These are phyloP conservation scores for Netelia fuscicornis DNA, from an alignment of 2,888 invertebrate genomes.

Conservation along the genomic window DNA sequence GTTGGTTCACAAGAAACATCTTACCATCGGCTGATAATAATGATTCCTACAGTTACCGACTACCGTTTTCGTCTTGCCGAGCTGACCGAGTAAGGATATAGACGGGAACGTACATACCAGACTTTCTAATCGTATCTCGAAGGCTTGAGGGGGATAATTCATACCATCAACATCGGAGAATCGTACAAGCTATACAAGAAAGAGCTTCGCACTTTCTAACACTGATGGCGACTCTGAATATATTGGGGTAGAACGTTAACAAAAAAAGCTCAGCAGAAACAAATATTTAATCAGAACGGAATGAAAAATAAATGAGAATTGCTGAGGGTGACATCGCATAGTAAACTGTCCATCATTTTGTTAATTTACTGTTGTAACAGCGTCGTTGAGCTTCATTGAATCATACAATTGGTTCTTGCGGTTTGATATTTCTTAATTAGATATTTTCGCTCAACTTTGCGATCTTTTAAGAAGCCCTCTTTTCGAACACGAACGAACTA, in stretches of 20 bases:
- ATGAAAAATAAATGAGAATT: too few species aligned
- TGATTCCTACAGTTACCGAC: background rate
- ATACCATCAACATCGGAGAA: background rate
- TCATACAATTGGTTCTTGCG: too few species aligned
- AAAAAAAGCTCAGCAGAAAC: background rate
- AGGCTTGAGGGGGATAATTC: background rate
- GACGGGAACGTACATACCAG: background rate
- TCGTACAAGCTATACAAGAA: background rate
- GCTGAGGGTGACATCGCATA: too few species aligned
- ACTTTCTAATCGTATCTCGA: background rate
- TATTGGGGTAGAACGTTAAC: background rate
- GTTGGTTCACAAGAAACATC: background rate
- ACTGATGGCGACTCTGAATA: conserved; percentile 27
- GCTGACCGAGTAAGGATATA: background rate
- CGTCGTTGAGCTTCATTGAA: too few species aligned
- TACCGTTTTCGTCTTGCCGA: background rate
- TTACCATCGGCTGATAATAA: background rate
- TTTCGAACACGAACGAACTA: too few species aligned
- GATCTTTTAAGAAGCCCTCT: too few species aligned
- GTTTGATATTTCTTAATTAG: too few species aligned
- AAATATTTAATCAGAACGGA: background rate
- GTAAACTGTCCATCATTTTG: too few species aligned
- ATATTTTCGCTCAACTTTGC: too few species aligned
- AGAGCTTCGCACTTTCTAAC: conserved; percentile 18
- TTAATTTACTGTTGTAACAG: too few species aligned